phyloP scores from a whole-genome alignment of 2,888 invertebrate species.

The Subacronicta megacephala region DNA sequence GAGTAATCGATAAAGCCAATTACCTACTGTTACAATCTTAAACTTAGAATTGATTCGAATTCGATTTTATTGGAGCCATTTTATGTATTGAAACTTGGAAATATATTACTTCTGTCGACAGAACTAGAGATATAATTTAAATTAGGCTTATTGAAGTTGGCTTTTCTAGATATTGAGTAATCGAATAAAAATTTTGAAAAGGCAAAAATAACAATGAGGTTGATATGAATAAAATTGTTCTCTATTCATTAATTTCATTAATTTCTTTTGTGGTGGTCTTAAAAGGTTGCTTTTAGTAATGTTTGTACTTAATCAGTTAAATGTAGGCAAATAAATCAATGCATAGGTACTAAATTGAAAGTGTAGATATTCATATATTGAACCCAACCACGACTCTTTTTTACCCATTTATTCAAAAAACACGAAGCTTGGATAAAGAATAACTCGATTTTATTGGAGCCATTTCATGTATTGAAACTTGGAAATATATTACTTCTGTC shows the following conservation, averaged over 20 bases:
- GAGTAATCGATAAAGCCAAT: conserved; percentile 48
- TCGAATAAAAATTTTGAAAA: neutral
- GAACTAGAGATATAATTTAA: neutral
- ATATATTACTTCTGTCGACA: conserved; percentile 3
- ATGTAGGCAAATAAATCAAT: too few relatives aligned
- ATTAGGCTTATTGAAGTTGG: conserved; percentile 1
- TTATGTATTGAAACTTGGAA: conserved; percentile 19
- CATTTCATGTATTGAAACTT: conserved; percentile 18
- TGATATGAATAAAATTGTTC: neutral
- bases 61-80: conserved; percentile 19
- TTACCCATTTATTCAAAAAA: too few relatives aligned
- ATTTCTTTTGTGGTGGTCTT: neutral
- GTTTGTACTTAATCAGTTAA: too few relatives aligned
- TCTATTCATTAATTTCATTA: neutral
- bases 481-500: conserved; percentile 6
- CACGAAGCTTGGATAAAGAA: too few relatives aligned
- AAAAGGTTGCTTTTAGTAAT: neutral
- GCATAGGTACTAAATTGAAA: too few relatives aligned
- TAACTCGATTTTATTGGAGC: conserved; percentile 22
- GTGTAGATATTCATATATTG: too few relatives aligned
- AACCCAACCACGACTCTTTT: too few relatives aligned
- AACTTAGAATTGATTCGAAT: conserved; percentile 38
- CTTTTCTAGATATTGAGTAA: neutral
- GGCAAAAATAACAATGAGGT: neutral
- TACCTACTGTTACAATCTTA: conserved; percentile 42